Evolutionary conservation across 2,113 vertebrate genomes (phyloP), one percentile per base, ranked within the genome.

Genomic region (Haemorhous mexicanus): DNA sequence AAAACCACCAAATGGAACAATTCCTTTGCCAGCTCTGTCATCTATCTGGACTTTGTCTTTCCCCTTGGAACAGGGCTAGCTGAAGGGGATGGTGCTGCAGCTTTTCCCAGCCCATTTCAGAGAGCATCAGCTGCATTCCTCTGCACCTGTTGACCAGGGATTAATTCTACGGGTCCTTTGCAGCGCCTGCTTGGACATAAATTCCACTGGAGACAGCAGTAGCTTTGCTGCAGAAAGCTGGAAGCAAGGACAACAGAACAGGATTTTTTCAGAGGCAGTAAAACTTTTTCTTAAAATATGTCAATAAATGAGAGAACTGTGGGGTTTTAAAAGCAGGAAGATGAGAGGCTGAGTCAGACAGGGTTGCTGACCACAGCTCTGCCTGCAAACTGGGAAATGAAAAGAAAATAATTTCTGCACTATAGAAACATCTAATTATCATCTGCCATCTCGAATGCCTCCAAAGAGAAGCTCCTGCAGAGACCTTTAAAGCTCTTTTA

Each of bases 401-500:
- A 89, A 94, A 86, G 76, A 75, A 90, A 90, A 92, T 72, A 6
- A 92, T 87, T 92, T 78, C 73, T 81, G 69, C 0, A 0, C 56
- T 86, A 79, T 30, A 90, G 92, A 95, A 96, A 89, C 66, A 69
- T 47, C 77, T 79, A 89, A 92, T 94, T 92, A 84, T 93, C 62
- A 66, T 96, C 80, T 96, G 66, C 76, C 85, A 86, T 77, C 93
- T 72, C 75, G n/a, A 80, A 59, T 86, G 76, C 80, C 61, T 95
- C 73, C 64, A 47, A 86, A 90, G 49, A 89, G 73, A 94, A 90
- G 58, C 69, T 82, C 88, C 90, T 90, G 93, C 84, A 73, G 90
- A 90, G 93, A 79, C 73, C 88, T 92, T 68, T 92, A 95, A 92
- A 96, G 91, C 66, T 89, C 66, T 90, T 89, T 82, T 87, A 90